Evolutionary conservation across 2,888 invertebrate species (phyloP).

Genomic region (Hofmannophila pseudospretella): DNA sequence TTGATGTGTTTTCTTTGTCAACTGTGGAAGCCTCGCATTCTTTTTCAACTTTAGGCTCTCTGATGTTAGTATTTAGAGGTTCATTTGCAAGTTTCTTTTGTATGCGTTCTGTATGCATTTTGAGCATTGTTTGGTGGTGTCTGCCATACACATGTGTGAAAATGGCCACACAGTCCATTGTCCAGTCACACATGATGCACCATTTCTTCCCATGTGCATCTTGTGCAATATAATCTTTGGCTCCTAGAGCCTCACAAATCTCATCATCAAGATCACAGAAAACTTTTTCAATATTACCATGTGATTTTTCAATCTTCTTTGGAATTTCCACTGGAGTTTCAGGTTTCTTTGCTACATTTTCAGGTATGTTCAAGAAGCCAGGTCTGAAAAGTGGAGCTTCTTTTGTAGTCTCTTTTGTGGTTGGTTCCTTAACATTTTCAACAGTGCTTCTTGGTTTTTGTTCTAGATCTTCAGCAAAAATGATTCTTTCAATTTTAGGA

Average conservation of each 20-base stretch:
- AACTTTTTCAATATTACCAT: not conserved
- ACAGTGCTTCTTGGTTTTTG: too few species aligned
- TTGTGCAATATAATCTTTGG: conserved; percentile 19
- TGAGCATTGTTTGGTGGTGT: conserved; percentile 27
- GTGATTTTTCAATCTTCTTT: not conserved
- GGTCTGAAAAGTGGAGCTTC: not conserved
- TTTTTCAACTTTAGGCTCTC: not conserved
- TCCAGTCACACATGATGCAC: conserved; percentile 30
- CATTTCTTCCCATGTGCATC: conserved; percentile 15
- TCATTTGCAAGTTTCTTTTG: not conserved
- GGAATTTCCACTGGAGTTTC: conserved; percentile 1
- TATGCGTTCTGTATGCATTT: conserved; percentile 22
- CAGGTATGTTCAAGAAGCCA: too few species aligned
- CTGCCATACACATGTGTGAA: conserved; percentile 15
- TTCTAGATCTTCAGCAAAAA: too few species aligned
- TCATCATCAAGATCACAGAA: conserved; percentile 13
- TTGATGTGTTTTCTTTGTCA: not conserved
- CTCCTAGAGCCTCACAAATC: conserved; percentile 18
- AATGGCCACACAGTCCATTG: conserved; percentile 7
- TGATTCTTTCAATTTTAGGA: too few species aligned
- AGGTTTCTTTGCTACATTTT: conserved; percentile 1
- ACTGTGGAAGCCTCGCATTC: too few species aligned
- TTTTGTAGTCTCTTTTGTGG: not conserved
- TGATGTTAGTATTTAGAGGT: not conserved
- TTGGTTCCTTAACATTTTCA: not conserved